phyloP scores from a whole-genome alignment of 2,888 invertebrate genomes.

The Limnephilus rhombicus region DNA sequence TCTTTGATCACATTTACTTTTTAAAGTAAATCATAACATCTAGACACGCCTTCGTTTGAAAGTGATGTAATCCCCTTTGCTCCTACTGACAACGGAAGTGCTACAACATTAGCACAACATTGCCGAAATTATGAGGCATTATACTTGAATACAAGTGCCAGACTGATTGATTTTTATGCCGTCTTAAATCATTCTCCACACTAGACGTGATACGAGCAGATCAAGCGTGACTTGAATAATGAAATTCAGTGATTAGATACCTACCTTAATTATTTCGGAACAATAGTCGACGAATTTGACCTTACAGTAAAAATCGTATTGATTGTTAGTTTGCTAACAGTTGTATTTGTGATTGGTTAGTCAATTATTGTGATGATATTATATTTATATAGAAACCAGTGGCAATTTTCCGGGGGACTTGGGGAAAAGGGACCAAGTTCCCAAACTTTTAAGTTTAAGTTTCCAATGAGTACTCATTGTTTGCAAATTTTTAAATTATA shows the following conservation, averaged over 20 bases:
- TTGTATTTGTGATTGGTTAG: neutral
- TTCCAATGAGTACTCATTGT: no score
- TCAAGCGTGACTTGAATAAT: neutral
- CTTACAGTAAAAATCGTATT: neutral
- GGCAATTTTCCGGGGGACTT: no score
- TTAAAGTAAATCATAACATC: no score
- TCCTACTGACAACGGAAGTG: neutral
- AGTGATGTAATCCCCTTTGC: neutral
- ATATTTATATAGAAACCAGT: no score
- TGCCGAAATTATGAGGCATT: neutral
- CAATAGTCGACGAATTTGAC: neutral
- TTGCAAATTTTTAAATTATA: no score
- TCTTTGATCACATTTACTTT: neutral
- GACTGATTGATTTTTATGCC: constrained; percentile 10
- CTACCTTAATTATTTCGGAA: neutral
- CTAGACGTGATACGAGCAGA: neutral
- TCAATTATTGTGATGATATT: neutral
- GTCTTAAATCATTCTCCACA: constrained; percentile 8
- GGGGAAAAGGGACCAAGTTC: no score
- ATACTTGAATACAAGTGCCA: neutral
- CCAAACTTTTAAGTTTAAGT: no score
- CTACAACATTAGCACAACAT: neutral
- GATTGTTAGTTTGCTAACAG: neutral
- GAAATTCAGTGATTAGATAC: neutral
- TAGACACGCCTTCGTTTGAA: neutral